Conservation (phyloP, 2,888 invertebrate species). For the Gastrophysa polygoni region DNA sequence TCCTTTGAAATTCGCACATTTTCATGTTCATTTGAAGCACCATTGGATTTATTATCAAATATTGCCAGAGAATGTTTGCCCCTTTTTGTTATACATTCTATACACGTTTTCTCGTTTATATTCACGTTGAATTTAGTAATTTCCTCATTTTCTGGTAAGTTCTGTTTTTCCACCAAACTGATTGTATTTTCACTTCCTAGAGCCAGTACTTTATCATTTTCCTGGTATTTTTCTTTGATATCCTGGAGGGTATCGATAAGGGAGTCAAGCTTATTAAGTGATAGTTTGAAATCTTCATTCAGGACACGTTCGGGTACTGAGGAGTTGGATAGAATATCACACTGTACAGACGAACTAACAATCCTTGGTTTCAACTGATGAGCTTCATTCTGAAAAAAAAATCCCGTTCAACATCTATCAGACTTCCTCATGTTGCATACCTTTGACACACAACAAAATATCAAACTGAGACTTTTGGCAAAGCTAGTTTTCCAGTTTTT, state of each 20-base stretch:
- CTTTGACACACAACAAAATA: slow-evolving; percentile 12
- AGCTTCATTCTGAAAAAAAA: slow-evolving; percentile 2
- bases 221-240: neutral
- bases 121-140: slow-evolving; percentile 4
- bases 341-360: slow-evolving; percentile 7
- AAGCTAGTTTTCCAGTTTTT: neutral
- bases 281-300: neutral
- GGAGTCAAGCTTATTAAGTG: neutral
- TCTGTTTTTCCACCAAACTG: neutral
- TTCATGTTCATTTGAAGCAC: neutral
- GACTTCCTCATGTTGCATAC: neutral
- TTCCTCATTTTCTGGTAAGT: neutral
- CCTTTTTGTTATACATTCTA: slow-evolving; percentile 9
- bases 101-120: slow-evolving; percentile 5
- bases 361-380: neutral
- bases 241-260: neutral
- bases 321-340: neutral
- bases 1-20: neutral
- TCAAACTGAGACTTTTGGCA: neutral
- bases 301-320: neutral
- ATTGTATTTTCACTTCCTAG: neutral
- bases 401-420: neutral
- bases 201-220: neutral
- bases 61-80: slow-evolving; percentile 5
- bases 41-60: neutral